phyloP scores from a whole-genome alignment of 2,113 vertebrate genomes.

The Lonchura striata region DNA sequence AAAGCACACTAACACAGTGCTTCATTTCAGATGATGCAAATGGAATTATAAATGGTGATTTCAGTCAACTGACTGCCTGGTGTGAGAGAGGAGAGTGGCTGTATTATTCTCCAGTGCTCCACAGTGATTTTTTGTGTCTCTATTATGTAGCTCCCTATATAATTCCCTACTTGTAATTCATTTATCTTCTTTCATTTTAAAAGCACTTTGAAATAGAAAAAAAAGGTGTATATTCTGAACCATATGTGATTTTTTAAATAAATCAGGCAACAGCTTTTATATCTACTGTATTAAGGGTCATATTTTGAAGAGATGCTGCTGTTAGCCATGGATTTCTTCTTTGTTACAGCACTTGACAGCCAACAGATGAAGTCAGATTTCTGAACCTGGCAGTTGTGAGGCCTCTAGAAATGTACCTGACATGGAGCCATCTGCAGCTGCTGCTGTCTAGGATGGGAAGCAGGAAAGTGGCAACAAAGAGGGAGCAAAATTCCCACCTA shows the following conservation, averaged over 20 bases:
- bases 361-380: background rate
- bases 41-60: background rate
- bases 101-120: background rate
- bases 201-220: background rate
- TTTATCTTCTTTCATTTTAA: background rate
- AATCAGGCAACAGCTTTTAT: background rate
- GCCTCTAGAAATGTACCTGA: background rate
- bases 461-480: background rate
- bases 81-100: background rate
- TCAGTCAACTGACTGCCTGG: background rate
- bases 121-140: background rate
- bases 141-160: background rate
- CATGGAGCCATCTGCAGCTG: background rate
- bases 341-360: background rate
- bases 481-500: background rate
- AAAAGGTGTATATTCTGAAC: background rate
- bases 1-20: background rate
- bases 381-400: background rate
- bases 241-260: background rate
- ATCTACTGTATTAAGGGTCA: background rate
- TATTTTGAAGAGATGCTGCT: background rate
- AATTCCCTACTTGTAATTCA: background rate
- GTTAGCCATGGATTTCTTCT: background rate
- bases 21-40: constrained; percentile 7
- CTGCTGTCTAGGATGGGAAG: background rate